Evolutionary conservation across 2,888 invertebrate species (phyloP).

Genomic region (Pyrgus malvae): DNA sequence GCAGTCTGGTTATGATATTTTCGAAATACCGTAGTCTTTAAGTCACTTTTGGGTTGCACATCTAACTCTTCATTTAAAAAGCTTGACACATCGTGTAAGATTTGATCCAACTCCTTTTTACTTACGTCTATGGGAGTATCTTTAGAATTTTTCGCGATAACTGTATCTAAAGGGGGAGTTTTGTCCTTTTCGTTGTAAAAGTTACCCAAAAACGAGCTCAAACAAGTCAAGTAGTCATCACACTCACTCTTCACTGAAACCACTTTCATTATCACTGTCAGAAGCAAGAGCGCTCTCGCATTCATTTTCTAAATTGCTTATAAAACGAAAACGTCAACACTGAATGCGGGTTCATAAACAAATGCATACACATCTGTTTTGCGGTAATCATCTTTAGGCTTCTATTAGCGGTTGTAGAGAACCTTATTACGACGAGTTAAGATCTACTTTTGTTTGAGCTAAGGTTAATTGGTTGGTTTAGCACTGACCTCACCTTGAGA

Average conservation of each 20-base stretch:
- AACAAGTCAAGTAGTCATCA: constrained; percentile 49
- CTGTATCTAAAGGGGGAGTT: constrained; percentile 8
- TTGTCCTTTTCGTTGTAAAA: constrained; percentile 39
- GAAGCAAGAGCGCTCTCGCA: constrained; percentile 34
- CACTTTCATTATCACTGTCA: constrained; percentile 40
- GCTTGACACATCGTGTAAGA: constrained; percentile 45
- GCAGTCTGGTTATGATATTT: constrained; percentile 48
- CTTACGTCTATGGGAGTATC: constrained; percentile 30
- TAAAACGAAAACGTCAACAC: constrained; percentile 49
- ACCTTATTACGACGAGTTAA: constrained; percentile 5
- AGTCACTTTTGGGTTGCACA: constrained; percentile 34
- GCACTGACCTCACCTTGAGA: constrained; percentile 52
- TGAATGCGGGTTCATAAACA: constrained; percentile 49
- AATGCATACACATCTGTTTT: constrained; percentile 47
- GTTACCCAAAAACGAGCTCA: constrained; percentile 43
- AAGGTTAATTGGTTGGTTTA: not conserved
- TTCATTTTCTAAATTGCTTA: constrained; percentile 46
- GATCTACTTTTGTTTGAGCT: constrained; percentile 14
- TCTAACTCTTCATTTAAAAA: constrained; percentile 49
- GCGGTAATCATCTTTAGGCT: constrained; percentile 20
- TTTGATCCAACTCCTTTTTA: constrained; percentile 40
- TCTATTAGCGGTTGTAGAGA: not conserved
- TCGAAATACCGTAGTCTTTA: constrained; percentile 35
- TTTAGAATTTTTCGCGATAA: constrained; percentile 14
- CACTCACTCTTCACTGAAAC: constrained; percentile 49